Percentiles rank a stretch among this genome's conserved stretches.
phyloP scores from a whole-genome alignment of 2,888 invertebrate genomes.

The Hyalella azteca region DNA sequence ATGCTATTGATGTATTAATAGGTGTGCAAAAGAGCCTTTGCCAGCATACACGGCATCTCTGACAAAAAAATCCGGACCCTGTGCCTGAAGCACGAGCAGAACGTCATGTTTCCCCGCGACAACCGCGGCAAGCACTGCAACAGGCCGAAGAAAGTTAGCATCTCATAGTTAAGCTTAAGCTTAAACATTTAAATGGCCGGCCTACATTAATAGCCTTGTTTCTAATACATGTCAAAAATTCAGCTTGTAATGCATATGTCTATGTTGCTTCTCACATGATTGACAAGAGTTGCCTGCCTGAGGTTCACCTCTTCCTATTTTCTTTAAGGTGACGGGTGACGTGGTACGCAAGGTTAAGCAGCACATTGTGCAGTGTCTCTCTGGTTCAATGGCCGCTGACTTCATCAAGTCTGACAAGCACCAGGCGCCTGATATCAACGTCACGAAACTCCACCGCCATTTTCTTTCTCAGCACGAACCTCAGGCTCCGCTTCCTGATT shows the following conservation, averaged over 20 bases:
- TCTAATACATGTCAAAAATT: too few species aligned
- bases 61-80: conserved; percentile 69
- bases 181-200: too few species aligned
- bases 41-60: conserved; percentile 69
- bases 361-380: conserved; percentile 64
- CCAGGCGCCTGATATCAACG: conserved; percentile 69
- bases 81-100: conserved; percentile 70
- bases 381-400: conserved; percentile 58
- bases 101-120: conserved; percentile 69
- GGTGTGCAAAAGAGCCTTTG: conserved; percentile 69
- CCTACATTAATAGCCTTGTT: too few species aligned
- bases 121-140: conserved; percentile 69
- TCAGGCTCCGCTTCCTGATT: conserved; percentile 66
- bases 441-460: conserved; percentile 70
- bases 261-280: too few species aligned
- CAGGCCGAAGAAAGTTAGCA: conserved; percentile 67
- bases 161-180: too few species aligned
- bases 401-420: conserved; percentile 63
- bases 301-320: too few species aligned
- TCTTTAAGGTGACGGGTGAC: conserved; percentile 48
- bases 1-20: not conserved
- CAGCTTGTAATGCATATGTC: too few species aligned
- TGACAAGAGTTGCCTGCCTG: too few species aligned
- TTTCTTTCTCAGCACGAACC: conserved; percentile 69
- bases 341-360: conserved; percentile 65